These are phyloP conservation scores for Acanthis flammea DNA, from an alignment of 2,797 vertebrate species.

Conservation along the genomic window DNA sequence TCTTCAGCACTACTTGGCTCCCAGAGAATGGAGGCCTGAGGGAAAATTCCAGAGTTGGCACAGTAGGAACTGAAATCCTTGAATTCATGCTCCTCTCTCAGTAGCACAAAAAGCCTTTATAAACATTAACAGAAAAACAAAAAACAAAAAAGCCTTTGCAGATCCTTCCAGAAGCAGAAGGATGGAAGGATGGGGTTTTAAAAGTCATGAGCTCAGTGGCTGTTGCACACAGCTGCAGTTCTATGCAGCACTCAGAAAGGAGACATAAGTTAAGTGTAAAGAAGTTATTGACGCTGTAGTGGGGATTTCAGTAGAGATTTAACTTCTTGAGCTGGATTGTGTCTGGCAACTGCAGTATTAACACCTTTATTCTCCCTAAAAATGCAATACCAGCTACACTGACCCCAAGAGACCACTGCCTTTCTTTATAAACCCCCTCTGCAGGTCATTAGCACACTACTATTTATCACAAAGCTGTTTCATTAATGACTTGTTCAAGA, in stretches of 20 bases:
- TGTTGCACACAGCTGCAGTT: background rate
- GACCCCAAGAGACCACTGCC: background rate
- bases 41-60: background rate
- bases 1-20: background rate
- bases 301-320: background rate
- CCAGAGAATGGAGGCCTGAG: background rate
- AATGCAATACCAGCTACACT: background rate
- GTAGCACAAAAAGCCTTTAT: background rate
- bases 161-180: background rate
- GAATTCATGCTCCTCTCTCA: background rate
- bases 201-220: background rate
- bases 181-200: background rate
- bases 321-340: background rate
- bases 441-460: background rate
- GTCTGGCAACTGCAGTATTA: background rate
- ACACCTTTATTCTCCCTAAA: conserved; percentile 13
- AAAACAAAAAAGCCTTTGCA: background rate
- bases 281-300: background rate
- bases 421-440: background rate
- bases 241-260: background rate
- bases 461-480: conserved; percentile 19
- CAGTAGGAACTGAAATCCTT: background rate
- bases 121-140: background rate
- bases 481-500: conserved; percentile 1
- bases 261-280: background rate